Base-by-base conservation (phyloP, 35 echinoderm and acorn worm genomes). In the Hemicentrotus pulcherrimus region DNA sequence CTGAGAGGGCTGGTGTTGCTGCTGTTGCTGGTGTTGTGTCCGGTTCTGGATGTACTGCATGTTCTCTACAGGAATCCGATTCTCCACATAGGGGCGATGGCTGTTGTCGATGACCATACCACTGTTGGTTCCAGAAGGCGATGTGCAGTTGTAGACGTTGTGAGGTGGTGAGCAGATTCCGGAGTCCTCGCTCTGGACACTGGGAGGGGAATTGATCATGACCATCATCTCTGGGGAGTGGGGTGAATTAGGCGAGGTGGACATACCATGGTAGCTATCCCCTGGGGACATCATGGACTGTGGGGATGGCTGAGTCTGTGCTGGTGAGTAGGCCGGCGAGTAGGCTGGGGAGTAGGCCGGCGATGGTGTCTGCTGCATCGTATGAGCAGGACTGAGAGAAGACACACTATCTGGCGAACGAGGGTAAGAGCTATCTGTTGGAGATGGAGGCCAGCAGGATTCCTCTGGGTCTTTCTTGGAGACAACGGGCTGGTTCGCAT, bases 131-230 rank as follows among this genome's bases (percentile, higher is more conserved):
- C 88, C 88, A 28, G 31, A 15, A 15, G 19, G 12, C 0, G 48
- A 50, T 31, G 91, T 93, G n/a, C n/a, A 93, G 48, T 41, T 90
- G 88, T 90, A 90, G 46, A 90, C 88, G 14, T 90, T 47, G 46
- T 90, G 88, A 47, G 88, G 88, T 5, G 88, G 88, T 90, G 88
- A 90, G 88, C 31, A 32, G 46, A 90, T 90, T 47, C 88, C 91
- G 28, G 91, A 93, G 48, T 58, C 91, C 9, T 47, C 91, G 16
- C 32, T 46, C 9, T 58, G 32, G 48, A 93, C 91, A 31, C 91
- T 93, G 9, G 91, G 91, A 48, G 91, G 91, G 30, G 91, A 47
- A 14, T 47, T 93, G 45, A 93, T 3, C 12, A 47, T 47, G 0
- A 24, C 11, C 46, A 47, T 47, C 12, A 24, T 45, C 24, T 90